Evolutionary conservation across 2,888 invertebrate genomes (phyloP).

Genomic region (Drosophila nr. medialis): DNA sequence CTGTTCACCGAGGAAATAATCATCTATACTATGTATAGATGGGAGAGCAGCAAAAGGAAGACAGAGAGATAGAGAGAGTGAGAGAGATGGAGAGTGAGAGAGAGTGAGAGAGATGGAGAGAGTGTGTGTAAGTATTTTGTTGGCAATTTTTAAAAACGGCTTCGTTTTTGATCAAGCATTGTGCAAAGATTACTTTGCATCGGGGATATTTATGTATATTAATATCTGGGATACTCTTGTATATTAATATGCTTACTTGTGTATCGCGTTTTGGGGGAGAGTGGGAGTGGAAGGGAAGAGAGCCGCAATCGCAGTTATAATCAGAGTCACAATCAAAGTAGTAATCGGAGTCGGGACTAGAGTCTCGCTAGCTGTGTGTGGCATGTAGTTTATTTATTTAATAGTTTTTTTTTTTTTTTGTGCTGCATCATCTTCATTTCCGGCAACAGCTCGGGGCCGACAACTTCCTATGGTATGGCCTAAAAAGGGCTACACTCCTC

Average conservation of each 20-base stretch:
- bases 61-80: not conserved
- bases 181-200: slow-evolving; percentile 50
- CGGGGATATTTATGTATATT: not conserved
- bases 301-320: not conserved
- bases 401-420: slow-evolving; percentile 57
- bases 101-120: not conserved
- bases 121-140: slow-evolving; percentile 28
- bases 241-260: not conserved
- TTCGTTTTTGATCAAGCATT: slow-evolving; percentile 41
- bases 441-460: slow-evolving; percentile 69
- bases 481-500: slow-evolving; percentile 5
- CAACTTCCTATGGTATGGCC: slow-evolving; percentile 59
- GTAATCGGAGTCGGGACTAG: not conserved
- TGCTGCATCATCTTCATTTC: slow-evolving; percentile 81
- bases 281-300: not conserved
- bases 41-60: not conserved
- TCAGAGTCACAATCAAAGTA: slow-evolving; percentile 3
- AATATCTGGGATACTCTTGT: no score
- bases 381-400: slow-evolving; percentile 76
- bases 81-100: no score
- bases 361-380: slow-evolving; percentile 7
- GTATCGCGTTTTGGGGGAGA: not conserved
- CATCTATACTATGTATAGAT: not conserved
- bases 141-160: slow-evolving; percentile 41
- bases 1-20: slow-evolving; percentile 5